Evolutionary conservation across 2,888 invertebrate species (phyloP).

Genomic region (Ennomos erosarius): DNA sequence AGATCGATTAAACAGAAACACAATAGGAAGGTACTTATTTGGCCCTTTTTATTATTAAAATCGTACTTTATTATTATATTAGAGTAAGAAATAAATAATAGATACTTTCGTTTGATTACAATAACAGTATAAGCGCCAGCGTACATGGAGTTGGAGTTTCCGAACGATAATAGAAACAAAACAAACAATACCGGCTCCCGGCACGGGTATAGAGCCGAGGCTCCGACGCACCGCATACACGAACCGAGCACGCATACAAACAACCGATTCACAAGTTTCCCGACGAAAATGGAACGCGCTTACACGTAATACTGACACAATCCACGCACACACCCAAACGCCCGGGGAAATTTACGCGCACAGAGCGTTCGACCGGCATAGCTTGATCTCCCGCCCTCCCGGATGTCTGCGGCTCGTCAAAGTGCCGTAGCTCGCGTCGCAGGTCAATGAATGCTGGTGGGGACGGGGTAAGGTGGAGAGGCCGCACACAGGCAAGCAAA

Average conservation of each 20-base stretch:
- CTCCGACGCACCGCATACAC: slow-evolving; percentile 66
- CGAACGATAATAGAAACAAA: slow-evolving; percentile 76
- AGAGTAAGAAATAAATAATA: not conserved
- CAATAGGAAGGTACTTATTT: not conserved
- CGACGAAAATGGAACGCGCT: slow-evolving; percentile 72
- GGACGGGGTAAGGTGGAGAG: slow-evolving; percentile 46
- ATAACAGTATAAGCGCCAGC: slow-evolving; percentile 8
- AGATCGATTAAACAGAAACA: too few relatives aligned
- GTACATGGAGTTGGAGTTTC: slow-evolving; percentile 57
- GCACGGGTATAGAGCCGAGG: slow-evolving; percentile 44
- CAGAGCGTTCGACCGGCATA: slow-evolving; percentile 44
- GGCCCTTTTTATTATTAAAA: too few relatives aligned
- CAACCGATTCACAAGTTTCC: slow-evolving; percentile 77
- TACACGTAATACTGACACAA: slow-evolving; percentile 63
- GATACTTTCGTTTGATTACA: slow-evolving; percentile 6
- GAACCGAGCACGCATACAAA: slow-evolving; percentile 72
- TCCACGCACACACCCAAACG: slow-evolving; percentile 57
- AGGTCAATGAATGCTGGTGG: slow-evolving; percentile 54
- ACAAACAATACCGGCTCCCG: slow-evolving; percentile 66
- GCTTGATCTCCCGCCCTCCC: slow-evolving; percentile 56
- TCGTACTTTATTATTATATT: too few relatives aligned
- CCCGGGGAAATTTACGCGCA: slow-evolving; percentile 72
- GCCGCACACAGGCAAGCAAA: slow-evolving; percentile 55
- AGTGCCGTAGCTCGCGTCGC: slow-evolving; percentile 44
- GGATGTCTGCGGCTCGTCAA: slow-evolving; percentile 36